phyloP scores from a whole-genome alignment of 1,140 invertebrate genomes.

The Hyles euphorbiae region DNA sequence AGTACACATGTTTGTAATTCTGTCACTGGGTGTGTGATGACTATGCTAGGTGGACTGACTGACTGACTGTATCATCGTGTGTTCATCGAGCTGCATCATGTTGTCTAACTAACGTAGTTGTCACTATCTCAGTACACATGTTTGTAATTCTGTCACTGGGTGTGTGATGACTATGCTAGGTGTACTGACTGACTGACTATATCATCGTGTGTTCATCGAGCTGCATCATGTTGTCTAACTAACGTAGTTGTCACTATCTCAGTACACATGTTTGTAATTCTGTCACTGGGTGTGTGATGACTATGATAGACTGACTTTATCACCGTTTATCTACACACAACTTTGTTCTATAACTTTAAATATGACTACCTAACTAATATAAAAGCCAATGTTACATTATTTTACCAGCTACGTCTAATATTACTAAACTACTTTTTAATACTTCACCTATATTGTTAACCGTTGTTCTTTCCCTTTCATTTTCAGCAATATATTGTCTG shows the following conservation, averaged over 20 bases:
- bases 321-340: neutral
- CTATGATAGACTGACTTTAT: neutral
- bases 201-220: neutral
- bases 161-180: conserved; percentile 13
- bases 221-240: neutral
- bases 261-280: conserved; percentile 20
- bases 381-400: no score
- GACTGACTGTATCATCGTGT: conserved; percentile 3
- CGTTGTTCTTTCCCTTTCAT: no score
- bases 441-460: no score
- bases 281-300: neutral
- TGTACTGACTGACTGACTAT: neutral
- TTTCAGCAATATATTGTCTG: no score
- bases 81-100: neutral
- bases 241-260: conserved; percentile 19
- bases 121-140: conserved; percentile 27
- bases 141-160: conserved; percentile 26
- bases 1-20: conserved; percentile 19
- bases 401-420: no score
- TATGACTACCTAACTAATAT: no score
- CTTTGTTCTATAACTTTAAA: no score
- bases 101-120: neutral
- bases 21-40: conserved; percentile 34
- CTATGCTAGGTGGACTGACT: conserved; percentile 9
- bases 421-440: no score